Evolutionary conservation across 2,113 vertebrate species (phyloP), one percentile per base, ranked within the genome.

Genomic region (Ptilonorhynchus violaceus): DNA sequence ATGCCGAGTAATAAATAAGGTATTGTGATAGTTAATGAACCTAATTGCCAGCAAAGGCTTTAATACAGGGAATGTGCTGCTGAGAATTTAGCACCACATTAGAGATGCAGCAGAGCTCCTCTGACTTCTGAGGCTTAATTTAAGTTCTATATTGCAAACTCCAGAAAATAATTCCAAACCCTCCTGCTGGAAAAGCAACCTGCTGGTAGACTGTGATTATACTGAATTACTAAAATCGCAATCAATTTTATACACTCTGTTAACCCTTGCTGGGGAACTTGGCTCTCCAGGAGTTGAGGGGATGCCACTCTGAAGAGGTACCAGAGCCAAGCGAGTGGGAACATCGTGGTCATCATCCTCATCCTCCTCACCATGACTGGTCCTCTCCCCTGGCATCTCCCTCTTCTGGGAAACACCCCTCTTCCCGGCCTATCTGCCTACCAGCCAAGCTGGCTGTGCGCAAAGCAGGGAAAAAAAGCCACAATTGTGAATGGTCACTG

Each of bases 61-160:
- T 98, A 98, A 98, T 98, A 98, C 98, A 92, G 98, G 96, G 98
- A 97, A 98, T 98, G 97, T 97, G 98, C 98, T 98, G 98, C 98
- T 98, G 98, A 98, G 98, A 98, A 98, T 98, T 98, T 98, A 98
- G 98, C 98, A 98, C 98, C 97, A 85, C 98, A 98, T 98, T 98
- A 98, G 98, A 97, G 98, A 98, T 98, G 98, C 98, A 96, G 97
- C 80, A 91, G 98, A 97, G 98, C 98, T 98, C 98, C 98, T 97
- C 98, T 98, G 98, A 98, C 98, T 98, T 98, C 98, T 98, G 98
- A 98, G 98, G 98, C 98, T 98, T 98, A 98, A 98, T 98, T 98
- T 98, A 98, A 98, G 98, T 98, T 98, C 98, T 98, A 98, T 98
- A 98, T 98, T 98, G 98, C 98, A 98, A 98, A 98, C 98, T 98